A percentile compares a stretch with the other conserved stretches of the same genome.
Evolutionary conservation across 2,113 vertebrate species (phyloP).

Genomic region (Vidua macroura): DNA sequence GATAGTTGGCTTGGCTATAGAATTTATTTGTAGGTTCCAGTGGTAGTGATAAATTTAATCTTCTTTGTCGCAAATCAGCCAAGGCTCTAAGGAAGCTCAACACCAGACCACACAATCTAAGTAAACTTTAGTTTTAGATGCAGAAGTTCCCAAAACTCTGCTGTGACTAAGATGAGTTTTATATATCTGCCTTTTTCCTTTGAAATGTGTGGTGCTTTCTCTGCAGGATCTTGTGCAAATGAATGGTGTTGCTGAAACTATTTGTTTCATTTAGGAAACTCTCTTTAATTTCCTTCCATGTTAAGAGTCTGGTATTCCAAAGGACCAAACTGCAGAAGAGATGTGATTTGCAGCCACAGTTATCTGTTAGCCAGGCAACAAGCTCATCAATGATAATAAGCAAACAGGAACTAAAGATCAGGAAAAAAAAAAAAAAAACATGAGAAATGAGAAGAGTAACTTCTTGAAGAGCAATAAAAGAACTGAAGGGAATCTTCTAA

Average conservation of each 20-base stretch:
- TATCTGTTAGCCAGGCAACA: slow-evolving; percentile 1
- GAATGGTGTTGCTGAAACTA: not conserved
- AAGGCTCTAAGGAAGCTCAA: not conserved
- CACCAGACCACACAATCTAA: not conserved
- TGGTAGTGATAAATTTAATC: not conserved
- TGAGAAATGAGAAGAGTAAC: not conserved
- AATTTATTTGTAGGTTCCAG: not conserved
- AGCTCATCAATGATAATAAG: slow-evolving; percentile 10
- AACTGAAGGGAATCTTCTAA: slow-evolving; percentile 28
- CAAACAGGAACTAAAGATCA: not conserved
- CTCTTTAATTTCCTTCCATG: not conserved
- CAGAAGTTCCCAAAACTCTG: not conserved
- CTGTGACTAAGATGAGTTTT: not conserved
- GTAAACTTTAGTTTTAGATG: not conserved
- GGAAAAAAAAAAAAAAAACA: not conserved
- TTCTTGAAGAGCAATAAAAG: slow-evolving; percentile 27
- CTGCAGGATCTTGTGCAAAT: not conserved
- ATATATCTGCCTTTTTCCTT: not conserved
- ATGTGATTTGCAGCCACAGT: not conserved
- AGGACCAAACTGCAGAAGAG: not conserved
- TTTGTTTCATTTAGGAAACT: slow-evolving; percentile 11
- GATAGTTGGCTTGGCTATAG: not conserved
- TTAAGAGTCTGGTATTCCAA: not conserved
- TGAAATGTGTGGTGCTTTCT: not conserved
- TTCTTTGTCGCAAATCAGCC: not conserved